phyloP scores from a whole-genome alignment of 2,797 vertebrate species.

The Cephalopachus bancanus region DNA sequence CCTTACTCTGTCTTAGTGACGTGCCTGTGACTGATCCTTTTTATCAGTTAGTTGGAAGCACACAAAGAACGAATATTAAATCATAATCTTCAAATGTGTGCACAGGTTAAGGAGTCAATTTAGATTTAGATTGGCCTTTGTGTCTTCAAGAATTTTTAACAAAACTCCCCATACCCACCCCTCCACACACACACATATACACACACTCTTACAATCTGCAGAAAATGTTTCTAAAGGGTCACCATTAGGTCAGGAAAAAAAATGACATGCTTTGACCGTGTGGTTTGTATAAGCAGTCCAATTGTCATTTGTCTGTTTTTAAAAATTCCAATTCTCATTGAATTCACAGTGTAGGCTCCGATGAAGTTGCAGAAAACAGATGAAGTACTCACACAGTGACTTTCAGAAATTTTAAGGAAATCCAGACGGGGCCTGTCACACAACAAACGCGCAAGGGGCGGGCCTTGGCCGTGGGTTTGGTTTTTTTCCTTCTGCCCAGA shows the following conservation, averaged over 20 bases:
- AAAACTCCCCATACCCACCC: neutral
- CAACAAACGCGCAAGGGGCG: neutral
- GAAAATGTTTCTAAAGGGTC: neutral
- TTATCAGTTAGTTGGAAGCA: constrained; percentile 85
- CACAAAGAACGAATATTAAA: constrained; percentile 80
- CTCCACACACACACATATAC: neutral
- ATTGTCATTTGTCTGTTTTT: constrained; percentile 33
- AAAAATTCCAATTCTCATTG: constrained; percentile 55
- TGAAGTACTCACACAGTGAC: constrained; percentile 12
- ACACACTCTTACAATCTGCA: neutral
- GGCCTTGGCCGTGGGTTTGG: neutral
- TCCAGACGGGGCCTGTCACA: neutral
- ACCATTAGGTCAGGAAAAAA: neutral
- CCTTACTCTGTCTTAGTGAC: constrained; percentile 74
- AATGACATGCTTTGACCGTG: neutral
- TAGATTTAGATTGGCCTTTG: constrained; percentile 9
- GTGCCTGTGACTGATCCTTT: constrained; percentile 80
- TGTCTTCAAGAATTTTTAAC: neutral
- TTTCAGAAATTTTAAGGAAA: constrained; percentile 35
- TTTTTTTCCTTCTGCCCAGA: neutral
- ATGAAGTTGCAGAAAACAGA: neutral
- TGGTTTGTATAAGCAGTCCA: constrained; percentile 14
- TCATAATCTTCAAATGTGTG: constrained; percentile 70
- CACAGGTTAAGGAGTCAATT: constrained; percentile 21
- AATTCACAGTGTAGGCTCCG: neutral